A percentile compares a stretch with the other conserved stretches of the same genome.
phyloP scores from a whole-genome alignment of 2,888 invertebrate species.

The Napeogenes inachia region DNA sequence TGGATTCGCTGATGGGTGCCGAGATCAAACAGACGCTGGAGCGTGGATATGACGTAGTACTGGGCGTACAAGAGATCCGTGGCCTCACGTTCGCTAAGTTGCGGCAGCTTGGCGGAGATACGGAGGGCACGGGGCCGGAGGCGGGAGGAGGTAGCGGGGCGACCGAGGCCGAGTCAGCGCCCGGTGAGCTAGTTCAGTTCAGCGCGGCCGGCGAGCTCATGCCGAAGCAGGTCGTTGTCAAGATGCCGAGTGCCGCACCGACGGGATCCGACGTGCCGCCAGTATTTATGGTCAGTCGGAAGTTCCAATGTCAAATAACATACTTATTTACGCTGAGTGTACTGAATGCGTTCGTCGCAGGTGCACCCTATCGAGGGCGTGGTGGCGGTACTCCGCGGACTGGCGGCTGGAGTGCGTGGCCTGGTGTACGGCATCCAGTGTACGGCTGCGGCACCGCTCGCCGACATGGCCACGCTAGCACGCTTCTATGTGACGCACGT shows the following conservation, averaged over 20 bases:
- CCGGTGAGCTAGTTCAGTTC: slow-evolving; percentile 68
- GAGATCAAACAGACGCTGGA: slow-evolving; percentile 98
- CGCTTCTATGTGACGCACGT: slow-evolving; percentile 84
- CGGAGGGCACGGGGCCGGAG: slow-evolving; percentile 28
- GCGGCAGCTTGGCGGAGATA: slow-evolving; percentile 73
- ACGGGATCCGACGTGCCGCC: slow-evolving; percentile 61
- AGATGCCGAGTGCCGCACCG: slow-evolving; percentile 78
- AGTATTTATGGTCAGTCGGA: slow-evolving; percentile 76
- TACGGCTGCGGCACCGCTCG: slow-evolving; percentile 84
- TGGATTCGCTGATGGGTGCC: slow-evolving; percentile 99
- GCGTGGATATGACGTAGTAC: slow-evolving; percentile 92
- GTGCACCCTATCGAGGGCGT: slow-evolving; percentile 95
- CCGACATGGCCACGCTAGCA: slow-evolving; percentile 84
- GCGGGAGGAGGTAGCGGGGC: slow-evolving; percentile 20
- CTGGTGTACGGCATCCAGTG: slow-evolving; percentile 95
- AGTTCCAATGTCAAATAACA: slow-evolving; percentile 22
- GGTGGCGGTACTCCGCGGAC: slow-evolving; percentile 81
- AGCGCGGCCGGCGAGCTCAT: slow-evolving; percentile 79
- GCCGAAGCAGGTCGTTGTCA: slow-evolving; percentile 84
- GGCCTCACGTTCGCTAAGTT: slow-evolving; percentile 87
- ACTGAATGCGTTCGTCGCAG: slow-evolving; percentile 25
- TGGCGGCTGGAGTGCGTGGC: slow-evolving; percentile 84
- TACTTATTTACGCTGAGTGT: background rate
- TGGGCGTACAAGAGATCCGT: slow-evolving; percentile 95
- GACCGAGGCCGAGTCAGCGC: slow-evolving; percentile 50